Evolutionary conservation across 2,888 invertebrate species (phyloP).

Genomic region (Phalangium opilio): DNA sequence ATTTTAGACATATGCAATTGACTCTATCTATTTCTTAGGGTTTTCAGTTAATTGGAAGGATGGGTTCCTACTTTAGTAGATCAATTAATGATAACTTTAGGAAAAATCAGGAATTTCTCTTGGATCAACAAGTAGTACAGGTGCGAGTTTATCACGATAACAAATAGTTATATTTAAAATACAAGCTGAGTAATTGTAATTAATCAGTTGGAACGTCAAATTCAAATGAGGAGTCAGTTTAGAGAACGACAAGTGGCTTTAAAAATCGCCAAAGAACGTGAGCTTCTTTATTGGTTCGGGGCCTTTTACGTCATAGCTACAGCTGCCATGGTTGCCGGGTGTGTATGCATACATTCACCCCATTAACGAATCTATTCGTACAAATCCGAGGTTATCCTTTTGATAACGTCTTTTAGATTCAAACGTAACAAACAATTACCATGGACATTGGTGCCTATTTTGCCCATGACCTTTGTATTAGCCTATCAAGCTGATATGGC

Average conservation of each 20-base stretch:
- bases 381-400: no score
- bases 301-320: conserved; percentile 47
- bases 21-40: no score
- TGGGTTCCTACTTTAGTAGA: conserved; percentile 44
- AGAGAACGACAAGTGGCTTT: conserved; percentile 55
- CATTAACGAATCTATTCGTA: no score
- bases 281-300: conserved; percentile 54
- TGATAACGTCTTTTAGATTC: conserved; percentile 32
- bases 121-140: conserved; percentile 48
- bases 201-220: conserved; percentile 53
- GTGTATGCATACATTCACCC: conserved; percentile 11
- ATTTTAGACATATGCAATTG: no score
- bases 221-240: conserved; percentile 63
- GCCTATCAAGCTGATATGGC: conserved; percentile 59
- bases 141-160: conserved; percentile 30
- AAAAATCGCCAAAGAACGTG: conserved; percentile 51
- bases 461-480: conserved; percentile 54
- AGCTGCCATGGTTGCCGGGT: conserved; percentile 32
- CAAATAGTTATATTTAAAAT: not conserved
- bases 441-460: conserved; percentile 46
- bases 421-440: conserved; percentile 44
- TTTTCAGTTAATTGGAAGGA: no score
- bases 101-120: conserved; percentile 52
- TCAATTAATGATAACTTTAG: conserved; percentile 51
- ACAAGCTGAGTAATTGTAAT: not conserved